These are phyloP conservation scores for Drosophila ironensis DNA, from an alignment of 1,140 invertebrate species.

Conservation along the genomic window DNA sequence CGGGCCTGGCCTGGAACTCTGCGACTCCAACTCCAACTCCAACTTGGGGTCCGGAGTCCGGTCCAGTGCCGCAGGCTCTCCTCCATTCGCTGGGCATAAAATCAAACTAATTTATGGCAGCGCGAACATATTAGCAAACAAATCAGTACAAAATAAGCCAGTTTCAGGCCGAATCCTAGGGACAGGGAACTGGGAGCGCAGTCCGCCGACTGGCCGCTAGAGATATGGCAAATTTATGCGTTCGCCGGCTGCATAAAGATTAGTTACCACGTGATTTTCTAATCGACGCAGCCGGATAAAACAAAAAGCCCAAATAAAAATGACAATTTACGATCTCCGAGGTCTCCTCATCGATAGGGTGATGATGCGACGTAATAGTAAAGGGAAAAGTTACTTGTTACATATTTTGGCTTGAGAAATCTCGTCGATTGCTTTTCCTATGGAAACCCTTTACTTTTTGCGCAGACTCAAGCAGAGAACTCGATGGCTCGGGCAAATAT, in stretches of 20 bases:
- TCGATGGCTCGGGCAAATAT: slow-evolving; percentile 50
- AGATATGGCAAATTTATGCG: slow-evolving; percentile 67
- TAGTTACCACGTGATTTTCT: slow-evolving; percentile 71
- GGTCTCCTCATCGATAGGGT: background rate
- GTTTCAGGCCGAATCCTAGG: slow-evolving; percentile 14
- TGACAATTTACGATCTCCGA: slow-evolving; percentile 56
- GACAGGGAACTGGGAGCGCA: slow-evolving; percentile 3
- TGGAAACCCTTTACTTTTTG: slow-evolving; percentile 8
- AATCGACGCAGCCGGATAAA: slow-evolving; percentile 58
- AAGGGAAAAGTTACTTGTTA: too few relatives aligned
- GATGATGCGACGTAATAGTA: slow-evolving; percentile 1
- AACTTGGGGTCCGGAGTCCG: background rate
- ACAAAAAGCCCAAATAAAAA: slow-evolving; percentile 73
- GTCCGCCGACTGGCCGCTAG: background rate
- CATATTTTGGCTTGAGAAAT: background rate
- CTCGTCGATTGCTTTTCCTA: background rate
- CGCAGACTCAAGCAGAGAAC: slow-evolving; percentile 51
- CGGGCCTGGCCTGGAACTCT: slow-evolving; percentile 1
- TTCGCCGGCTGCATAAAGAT: slow-evolving; percentile 71
- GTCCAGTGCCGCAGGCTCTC: slow-evolving; percentile 33
- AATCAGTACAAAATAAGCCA: slow-evolving; percentile 79
- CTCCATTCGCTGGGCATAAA: slow-evolving; percentile 54
- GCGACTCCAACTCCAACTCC: background rate
- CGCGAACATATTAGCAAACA: slow-evolving; percentile 79
- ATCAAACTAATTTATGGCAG: slow-evolving; percentile 80